Evolutionary conservation across 2,797 vertebrate species (phyloP), one percentile per base, ranked within the genome.

Genomic region (Enteromius argenteus): DNA sequence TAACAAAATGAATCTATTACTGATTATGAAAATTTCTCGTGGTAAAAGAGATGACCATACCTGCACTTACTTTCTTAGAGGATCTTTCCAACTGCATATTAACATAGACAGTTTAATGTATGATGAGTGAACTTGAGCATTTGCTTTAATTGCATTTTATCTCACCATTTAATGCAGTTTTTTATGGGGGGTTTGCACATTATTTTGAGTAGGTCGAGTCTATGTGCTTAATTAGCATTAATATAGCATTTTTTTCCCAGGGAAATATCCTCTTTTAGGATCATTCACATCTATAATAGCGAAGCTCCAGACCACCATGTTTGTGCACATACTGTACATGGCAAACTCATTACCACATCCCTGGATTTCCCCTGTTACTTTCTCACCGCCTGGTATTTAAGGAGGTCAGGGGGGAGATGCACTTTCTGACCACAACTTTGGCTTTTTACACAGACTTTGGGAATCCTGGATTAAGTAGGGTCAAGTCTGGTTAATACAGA

Each of bases 381-480:
- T 84, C 56, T 69, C 68, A 79, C 35, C 53, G 56, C 27, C 66
- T 72, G 32, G 37, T 23, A 27, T 76, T 74, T 49, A 67, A 8
- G 6, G 64, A 51, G 49, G 78, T 80, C 78, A 89, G 86, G 87
- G 90, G 85, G 85, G 87, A 86, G 77, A 81, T 84, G 69, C 74
- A 71, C 27, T 71, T 53, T 1, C 23, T 60, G 75, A 60, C 62
- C 66, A 74, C 62, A 53, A 39, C 68, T 86, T 86, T n/a, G 84
- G 84, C 85, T 91, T 93, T 93, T 94, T 93, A 88, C 84, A 88
- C 81, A 85, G 87, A 91, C 88, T 91, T 92, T 94, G 91, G 92
- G 91, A 93, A 92, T 94, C 92, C 93, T 90, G 91, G 93, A 94
- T 93, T 94, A 93, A 93, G 92, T 77, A 78, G 88, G 90, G 90